Base-by-base conservation (phyloP, 2,888 invertebrate species). In the Nematopogon swammerdamellus region DNA sequence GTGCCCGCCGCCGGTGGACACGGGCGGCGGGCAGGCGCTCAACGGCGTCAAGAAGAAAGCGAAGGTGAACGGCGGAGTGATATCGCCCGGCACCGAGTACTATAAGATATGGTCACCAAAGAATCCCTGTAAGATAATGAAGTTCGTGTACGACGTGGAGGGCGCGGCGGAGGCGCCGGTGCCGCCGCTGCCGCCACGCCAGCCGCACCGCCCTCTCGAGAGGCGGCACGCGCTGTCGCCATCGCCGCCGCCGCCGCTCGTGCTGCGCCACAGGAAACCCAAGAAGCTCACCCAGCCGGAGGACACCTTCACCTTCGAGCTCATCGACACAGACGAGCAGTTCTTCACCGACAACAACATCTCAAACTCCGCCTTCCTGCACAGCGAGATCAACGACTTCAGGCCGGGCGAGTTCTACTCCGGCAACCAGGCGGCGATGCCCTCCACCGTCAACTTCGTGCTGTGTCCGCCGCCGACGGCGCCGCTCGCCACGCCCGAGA, bases 241-340 rank as follows among this genome's bases (percentile, higher is more conserved):
- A 79, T 86, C 77, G 70, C 60, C 80, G 50, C 80, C 81, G 63
- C 90, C 90, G 18, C 89, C 91, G 2, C 83, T 85, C 63, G 83
- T 90, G 58, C 83, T 84, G 45, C 71, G 86, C 52, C 84, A 86
- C 60, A 81, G 86, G 59, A 88, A 88, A 68, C 85, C 86, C 54
- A 86, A 85, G 66, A 84, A 82, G 60, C 65, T 82, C 51, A 69
- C 79, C 45, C 80, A 82, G 54, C 85, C 85, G 44, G 90, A 91
- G 64, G 92, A 92, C 64, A 86, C 88, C 46, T 92, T 92, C 63
- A 87, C 86, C 56, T 92, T 92, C 65, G 92, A 92, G 67, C 83
- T 92, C 51, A 87, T 92, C 53, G 92, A 92, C 60, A 90, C 88
- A 11, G 92, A 92, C 62, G 92, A 92, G 63, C 81, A 82, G 54